phyloP scores from a whole-genome alignment of 2,888 invertebrate species.

The Electrophaes corylata region DNA sequence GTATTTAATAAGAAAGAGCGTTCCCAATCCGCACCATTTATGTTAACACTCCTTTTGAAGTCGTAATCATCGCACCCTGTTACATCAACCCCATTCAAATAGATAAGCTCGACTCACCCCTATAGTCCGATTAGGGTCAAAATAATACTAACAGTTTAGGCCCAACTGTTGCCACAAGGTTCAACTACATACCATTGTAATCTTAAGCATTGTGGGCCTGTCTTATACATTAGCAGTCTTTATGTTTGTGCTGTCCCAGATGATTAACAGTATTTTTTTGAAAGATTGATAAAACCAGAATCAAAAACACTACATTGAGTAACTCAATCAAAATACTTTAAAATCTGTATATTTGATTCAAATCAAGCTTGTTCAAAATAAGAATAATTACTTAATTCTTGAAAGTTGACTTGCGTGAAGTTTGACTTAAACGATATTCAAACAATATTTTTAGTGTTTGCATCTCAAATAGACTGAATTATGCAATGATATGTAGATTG shows the following conservation, averaged over 20 bases:
- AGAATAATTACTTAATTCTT: no score
- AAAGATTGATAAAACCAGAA: no score
- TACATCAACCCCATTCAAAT: slow-evolving; percentile 13
- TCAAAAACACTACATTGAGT: no score
- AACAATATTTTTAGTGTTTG: no score
- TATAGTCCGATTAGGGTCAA: slow-evolving; percentile 30
- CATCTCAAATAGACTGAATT: no score
- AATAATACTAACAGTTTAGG: slow-evolving; percentile 27
- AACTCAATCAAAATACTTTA: no score
- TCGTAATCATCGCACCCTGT: slow-evolving; percentile 9
- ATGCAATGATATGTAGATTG: slow-evolving; percentile 1
- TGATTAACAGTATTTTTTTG: neutral
- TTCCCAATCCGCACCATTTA: neutral
- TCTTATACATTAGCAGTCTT: no score
- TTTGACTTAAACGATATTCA: no score
- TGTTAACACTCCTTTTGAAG: neutral
- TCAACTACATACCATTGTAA: neutral
- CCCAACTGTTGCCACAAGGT: slow-evolving; percentile 24
- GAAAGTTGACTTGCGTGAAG: no score
- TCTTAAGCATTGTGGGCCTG: neutral
- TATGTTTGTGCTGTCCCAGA: neutral
- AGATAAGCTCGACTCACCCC: slow-evolving; percentile 19
- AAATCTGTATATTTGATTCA: no score
- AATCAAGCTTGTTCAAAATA: no score
- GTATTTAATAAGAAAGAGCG: neutral